Evolutionary conservation across 2,888 invertebrate species (phyloP).

Genomic region (Nephrotoma guestfalica): DNA sequence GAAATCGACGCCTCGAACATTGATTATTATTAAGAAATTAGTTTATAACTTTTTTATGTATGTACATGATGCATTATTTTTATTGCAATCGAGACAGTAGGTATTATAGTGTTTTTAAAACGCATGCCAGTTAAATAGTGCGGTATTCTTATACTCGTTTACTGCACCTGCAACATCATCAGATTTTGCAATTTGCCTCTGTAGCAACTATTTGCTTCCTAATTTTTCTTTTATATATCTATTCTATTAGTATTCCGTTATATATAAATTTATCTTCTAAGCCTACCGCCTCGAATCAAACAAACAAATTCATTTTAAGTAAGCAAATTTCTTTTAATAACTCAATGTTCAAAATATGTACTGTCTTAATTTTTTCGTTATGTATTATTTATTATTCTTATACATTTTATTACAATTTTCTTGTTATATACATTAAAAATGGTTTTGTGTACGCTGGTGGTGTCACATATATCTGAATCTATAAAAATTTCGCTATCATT

Average conservation of each 20-base stretch:
- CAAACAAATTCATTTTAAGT: not conserved
- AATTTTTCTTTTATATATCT: not conserved
- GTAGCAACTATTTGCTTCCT: not conserved
- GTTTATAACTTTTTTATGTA: not conserved
- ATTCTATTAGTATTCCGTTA: not conserved
- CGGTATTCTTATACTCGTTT: not conserved
- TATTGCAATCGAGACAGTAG: not conserved
- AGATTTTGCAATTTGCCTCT: not conserved
- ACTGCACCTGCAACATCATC: not conserved
- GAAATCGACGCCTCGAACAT: conserved; percentile 29
- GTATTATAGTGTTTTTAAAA: not conserved
- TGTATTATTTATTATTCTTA: not conserved
- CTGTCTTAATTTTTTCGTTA: not conserved
- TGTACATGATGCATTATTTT: not conserved
- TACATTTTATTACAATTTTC: not conserved
- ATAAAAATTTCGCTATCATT: not conserved
- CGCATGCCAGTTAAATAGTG: not conserved
- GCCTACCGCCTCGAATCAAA: not conserved
- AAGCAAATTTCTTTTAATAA: not conserved
- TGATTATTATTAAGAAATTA: not conserved
- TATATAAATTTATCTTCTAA: not conserved
- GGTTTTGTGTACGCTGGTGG: not conserved
- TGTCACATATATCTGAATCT: not conserved
- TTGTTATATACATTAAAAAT: not conserved
- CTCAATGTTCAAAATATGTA: not conserved